phyloP scores from a whole-genome alignment of 1,140 invertebrate genomes.

The Drosophila lini region DNA sequence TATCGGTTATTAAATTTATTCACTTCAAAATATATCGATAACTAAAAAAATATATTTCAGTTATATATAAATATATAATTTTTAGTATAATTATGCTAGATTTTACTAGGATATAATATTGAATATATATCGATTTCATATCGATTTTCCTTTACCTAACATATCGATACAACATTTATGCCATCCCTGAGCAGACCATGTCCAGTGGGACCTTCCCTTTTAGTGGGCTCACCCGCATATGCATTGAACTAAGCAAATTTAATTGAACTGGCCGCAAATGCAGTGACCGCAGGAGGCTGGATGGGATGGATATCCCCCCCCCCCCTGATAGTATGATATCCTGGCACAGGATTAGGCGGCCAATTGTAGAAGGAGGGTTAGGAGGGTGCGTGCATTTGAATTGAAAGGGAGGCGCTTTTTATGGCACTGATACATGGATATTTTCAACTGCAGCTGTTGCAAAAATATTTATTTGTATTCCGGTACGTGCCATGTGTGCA shows the following conservation, averaged over 20 bases:
- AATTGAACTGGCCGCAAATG: constrained; percentile 72
- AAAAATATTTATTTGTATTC: constrained; percentile 79
- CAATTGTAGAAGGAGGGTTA: not conserved
- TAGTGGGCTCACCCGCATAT: constrained; percentile 66
- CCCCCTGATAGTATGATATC: constrained; percentile 43
- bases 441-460: constrained; percentile 81
- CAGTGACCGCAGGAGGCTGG: constrained; percentile 40
- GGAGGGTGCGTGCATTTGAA: constrained; percentile 54
- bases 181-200: not conserved
- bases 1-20: too few relatives aligned
- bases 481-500: constrained; percentile 71
- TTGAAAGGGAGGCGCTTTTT: constrained; percentile 73
- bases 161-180: not conserved
- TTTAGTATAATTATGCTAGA: not conserved
- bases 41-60: not conserved
- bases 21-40: not conserved
- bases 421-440: constrained; percentile 57
- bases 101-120: not conserved
- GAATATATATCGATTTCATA: not conserved
- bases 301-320: constrained; percentile 44
- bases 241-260: constrained; percentile 71
- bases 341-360: constrained; percentile 30
- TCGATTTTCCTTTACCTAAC: not conserved
- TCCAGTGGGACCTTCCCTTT: not conserved
- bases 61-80: too few relatives aligned